A percentile compares a stretch with the other conserved stretches of the same genome.
phyloP scores from a whole-genome alignment of 2,888 invertebrate species.

The Scaptomyza polygonia region DNA sequence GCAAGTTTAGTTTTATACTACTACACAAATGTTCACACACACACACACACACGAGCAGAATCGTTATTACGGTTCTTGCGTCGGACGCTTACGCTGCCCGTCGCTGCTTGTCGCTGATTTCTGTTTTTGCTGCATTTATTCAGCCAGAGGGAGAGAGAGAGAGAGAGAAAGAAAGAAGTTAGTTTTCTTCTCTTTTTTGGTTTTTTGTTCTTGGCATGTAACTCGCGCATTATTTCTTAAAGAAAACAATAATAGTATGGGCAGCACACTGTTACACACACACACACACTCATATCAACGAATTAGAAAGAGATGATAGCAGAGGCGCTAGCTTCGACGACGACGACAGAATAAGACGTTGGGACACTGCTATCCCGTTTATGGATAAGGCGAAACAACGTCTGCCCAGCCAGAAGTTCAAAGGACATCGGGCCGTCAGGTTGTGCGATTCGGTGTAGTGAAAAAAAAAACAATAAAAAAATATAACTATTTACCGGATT shows the following conservation, averaged over 20 bases:
- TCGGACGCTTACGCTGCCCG: conserved; percentile 40
- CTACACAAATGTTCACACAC: conserved; percentile 20
- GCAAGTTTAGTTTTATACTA: conserved; percentile 51
- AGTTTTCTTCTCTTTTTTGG: conserved; percentile 43
- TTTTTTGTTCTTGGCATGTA: conserved; percentile 39
- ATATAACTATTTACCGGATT: background rate
- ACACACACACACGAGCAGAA: conserved; percentile 10
- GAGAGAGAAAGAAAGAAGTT: conserved; percentile 30
- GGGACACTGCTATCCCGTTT: conserved; percentile 77
- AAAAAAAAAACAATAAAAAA: conserved; percentile 2
- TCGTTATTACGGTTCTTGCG: conserved; percentile 38
- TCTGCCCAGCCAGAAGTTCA: conserved; percentile 81
- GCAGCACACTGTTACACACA: conserved; percentile 24
- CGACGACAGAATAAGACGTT: conserved; percentile 62
- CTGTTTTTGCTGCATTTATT: conserved; percentile 18
- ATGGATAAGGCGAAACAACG: conserved; percentile 69
- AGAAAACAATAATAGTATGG: conserved; percentile 68
- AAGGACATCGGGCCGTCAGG: conserved; percentile 83
- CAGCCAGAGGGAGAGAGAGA: conserved; percentile 1
- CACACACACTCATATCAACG: conserved; percentile 24
- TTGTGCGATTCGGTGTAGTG: conserved; percentile 65
- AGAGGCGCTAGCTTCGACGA: conserved; percentile 45
- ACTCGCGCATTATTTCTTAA: conserved; percentile 76
- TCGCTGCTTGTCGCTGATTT: conserved; percentile 20
- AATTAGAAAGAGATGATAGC: conserved; percentile 63